Conservation (phyloP, 2,113 vertebrate genomes). For the Etheostoma cragini region DNA sequence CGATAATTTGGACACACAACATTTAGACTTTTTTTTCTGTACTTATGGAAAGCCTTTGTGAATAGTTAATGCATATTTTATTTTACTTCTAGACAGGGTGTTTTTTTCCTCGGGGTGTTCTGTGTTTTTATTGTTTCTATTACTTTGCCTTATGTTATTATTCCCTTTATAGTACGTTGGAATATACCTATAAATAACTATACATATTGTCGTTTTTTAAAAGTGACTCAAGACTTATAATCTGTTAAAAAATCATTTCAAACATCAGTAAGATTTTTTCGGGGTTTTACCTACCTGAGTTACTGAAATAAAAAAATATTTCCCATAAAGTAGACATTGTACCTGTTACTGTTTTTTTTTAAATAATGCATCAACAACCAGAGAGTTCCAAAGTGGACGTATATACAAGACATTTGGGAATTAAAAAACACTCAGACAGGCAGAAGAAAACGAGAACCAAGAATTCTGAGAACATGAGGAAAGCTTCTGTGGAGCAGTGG, state of each 20-base stretch:
- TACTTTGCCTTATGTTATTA: neutral
- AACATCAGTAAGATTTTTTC: neutral
- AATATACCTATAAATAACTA: neutral
- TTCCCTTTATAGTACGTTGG: neutral
- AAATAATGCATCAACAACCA: neutral
- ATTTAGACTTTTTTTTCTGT: neutral
- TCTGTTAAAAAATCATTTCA: neutral
- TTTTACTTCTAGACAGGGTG: neutral
- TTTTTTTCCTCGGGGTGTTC: neutral
- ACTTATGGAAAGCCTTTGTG: neutral
- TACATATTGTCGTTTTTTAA: neutral
- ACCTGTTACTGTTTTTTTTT: neutral
- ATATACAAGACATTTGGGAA: slow-evolving; percentile 8
- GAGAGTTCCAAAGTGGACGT: neutral
- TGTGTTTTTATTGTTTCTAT: neutral
- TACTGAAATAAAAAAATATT: neutral
- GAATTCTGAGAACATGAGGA: slow-evolving; percentile 25
- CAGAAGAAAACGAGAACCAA: slow-evolving; percentile 13
- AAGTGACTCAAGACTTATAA: neutral
- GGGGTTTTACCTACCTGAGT: neutral
- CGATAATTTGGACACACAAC: neutral
- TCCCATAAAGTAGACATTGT: neutral
- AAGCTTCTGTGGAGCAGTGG: slow-evolving; percentile 24
- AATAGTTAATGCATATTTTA: neutral
- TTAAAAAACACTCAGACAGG: neutral